phyloP scores from a whole-genome alignment of 2,888 invertebrate species.

The Eilema caniola region DNA sequence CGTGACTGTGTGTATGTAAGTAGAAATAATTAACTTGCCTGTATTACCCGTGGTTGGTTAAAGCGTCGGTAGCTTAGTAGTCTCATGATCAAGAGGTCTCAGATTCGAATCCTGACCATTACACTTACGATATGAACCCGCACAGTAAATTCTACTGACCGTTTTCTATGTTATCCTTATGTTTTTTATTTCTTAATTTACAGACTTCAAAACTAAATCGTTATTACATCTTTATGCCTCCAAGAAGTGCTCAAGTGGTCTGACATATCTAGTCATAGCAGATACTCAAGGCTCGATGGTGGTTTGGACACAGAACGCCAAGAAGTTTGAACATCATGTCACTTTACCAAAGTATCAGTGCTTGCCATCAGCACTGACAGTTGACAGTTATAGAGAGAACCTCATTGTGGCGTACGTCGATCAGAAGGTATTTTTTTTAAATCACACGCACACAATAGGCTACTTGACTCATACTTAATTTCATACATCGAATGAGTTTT shows the following conservation, averaged over 20 bases:
- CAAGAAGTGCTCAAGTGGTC: constrained; percentile 53
- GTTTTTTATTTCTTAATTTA: constrained; percentile 47
- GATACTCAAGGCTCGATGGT: constrained; percentile 89
- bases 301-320: constrained; percentile 85
- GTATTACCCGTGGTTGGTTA: background rate
- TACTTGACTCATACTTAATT: too few relatives aligned
- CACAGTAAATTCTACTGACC: too few relatives aligned
- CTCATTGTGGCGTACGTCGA: constrained; percentile 92
- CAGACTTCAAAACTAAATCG: constrained; percentile 87
- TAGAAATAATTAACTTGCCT: background rate
- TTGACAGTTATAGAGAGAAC: constrained; percentile 87
- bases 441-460: too few relatives aligned
- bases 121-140: too few relatives aligned
- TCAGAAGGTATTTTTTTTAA: constrained; percentile 88
- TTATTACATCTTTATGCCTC: constrained; percentile 76
- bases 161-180: too few relatives aligned
- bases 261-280: constrained; percentile 88
- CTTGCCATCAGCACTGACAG: constrained; percentile 90
- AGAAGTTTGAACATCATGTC: constrained; percentile 76
- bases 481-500: too few relatives aligned
- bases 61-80: too few relatives aligned
- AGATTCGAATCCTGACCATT: too few relatives aligned
- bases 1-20: too few relatives aligned
- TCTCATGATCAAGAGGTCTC: too few relatives aligned
- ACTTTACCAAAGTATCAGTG: constrained; percentile 90